Evolutionary conservation across 1,140 invertebrate genomes (phyloP).

Genomic region (Papilio xuthus): DNA sequence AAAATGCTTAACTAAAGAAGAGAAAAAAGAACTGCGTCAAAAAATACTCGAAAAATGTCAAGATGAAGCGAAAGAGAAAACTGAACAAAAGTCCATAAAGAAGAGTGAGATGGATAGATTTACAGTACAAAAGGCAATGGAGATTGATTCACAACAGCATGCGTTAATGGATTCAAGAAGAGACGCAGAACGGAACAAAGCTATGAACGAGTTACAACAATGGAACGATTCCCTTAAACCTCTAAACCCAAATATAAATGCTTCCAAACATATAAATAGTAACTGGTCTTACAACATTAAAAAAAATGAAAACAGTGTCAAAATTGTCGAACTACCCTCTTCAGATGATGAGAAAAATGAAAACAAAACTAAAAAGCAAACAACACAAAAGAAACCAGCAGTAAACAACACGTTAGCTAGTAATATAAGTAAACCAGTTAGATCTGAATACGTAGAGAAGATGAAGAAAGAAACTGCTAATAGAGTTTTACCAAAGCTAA

Average conservation of each 20-base stretch:
- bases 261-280: constrained; percentile 20
- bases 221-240: constrained; percentile 78
- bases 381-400: constrained; percentile 26
- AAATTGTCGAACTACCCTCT: constrained; percentile 56
- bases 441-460: constrained; percentile 71
- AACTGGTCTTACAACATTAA: constrained; percentile 28
- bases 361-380: constrained; percentile 31
- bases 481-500: constrained; percentile 81
- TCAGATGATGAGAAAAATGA: constrained; percentile 48
- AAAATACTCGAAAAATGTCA: constrained; percentile 81
- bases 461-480: constrained; percentile 65
- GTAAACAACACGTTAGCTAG: constrained; percentile 33
- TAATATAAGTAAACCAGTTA: constrained; percentile 48
- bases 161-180: constrained; percentile 82
- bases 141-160: constrained; percentile 81
- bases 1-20: constrained; percentile 77
- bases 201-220: constrained; percentile 85
- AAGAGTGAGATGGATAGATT: constrained; percentile 79
- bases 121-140: constrained; percentile 84
- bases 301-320: constrained; percentile 43
- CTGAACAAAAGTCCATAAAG: constrained; percentile 77
- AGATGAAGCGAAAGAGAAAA: constrained; percentile 79
- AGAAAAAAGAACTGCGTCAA: constrained; percentile 81
- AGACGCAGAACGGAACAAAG: constrained; percentile 82
- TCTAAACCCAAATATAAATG: not conserved